These are phyloP conservation scores for Cylloceria caligata DNA, from an alignment of 2,888 invertebrate species.

Conservation along the genomic window DNA sequence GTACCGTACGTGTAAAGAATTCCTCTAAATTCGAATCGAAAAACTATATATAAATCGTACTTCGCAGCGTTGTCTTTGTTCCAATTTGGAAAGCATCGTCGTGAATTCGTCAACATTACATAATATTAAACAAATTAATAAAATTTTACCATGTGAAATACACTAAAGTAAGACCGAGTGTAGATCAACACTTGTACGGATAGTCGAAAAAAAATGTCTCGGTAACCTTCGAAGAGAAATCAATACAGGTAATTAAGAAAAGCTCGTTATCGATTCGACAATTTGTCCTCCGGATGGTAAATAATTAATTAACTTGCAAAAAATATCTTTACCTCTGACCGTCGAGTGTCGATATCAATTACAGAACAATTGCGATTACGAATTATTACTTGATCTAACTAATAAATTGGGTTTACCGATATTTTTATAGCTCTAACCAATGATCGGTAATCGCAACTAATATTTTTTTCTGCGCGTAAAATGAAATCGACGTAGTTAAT, in stretches of 20 bases:
- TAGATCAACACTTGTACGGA: background rate
- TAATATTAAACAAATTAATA: too few species aligned
- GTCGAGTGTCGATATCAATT: background rate
- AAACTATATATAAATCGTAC: too few species aligned
- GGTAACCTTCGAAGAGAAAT: background rate
- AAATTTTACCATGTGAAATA: too few species aligned
- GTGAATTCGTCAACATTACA: too few species aligned
- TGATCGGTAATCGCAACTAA: background rate
- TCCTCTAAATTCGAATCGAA: too few species aligned
- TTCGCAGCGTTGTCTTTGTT: too few species aligned
- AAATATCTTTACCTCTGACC: background rate
- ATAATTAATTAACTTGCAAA: background rate
- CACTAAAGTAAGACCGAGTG: too few species aligned
- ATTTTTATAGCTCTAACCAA: background rate
- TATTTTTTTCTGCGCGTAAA: background rate
- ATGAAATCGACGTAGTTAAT: background rate
- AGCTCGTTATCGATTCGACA: background rate
- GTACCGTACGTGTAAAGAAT: too few species aligned
- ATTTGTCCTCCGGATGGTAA: background rate
- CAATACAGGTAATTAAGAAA: background rate
- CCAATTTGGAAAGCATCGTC: too few species aligned
- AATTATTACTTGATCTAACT: background rate
- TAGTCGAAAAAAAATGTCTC: background rate
- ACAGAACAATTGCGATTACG: background rate
- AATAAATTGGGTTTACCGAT: background rate